Conservation (phyloP, 1,140 invertebrate species). For the Archegozetes longisetosus region DNA sequence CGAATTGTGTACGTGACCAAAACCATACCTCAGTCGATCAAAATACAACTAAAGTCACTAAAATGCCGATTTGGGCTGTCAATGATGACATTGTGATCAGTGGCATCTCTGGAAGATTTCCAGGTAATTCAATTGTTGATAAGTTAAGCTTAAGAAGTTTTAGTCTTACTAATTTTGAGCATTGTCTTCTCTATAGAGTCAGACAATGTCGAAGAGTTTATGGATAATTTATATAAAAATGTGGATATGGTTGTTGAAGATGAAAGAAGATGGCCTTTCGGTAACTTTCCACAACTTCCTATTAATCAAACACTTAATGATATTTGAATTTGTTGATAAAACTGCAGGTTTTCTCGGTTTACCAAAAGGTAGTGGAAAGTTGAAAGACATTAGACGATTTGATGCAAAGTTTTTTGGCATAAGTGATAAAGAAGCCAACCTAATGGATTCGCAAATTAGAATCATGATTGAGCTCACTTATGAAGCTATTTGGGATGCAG, state of each 20-base stretch:
- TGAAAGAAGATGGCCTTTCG: conserved; percentile 49
- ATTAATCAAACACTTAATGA: not conserved
- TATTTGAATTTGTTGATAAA: not conserved
- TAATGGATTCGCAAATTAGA: conserved; percentile 85
- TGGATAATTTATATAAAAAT: conserved; percentile 10
- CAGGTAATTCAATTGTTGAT: not conserved
- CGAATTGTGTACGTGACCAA: too few relatives aligned
- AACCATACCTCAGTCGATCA: too few relatives aligned
- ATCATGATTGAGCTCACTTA: conserved; percentile 78
- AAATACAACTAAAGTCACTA: too few relatives aligned
- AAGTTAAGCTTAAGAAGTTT: too few relatives aligned
- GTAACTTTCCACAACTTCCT: conserved; percentile 5
- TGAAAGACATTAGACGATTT: too few relatives aligned
- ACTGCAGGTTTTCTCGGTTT: conserved; percentile 50
- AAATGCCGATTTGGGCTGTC: conserved; percentile 4
- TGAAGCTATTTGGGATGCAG: conserved; percentile 85
- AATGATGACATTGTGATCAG: conserved; percentile 34
- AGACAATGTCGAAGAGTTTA: conserved; percentile 12
- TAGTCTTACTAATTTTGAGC: not conserved
- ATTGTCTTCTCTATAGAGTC: not conserved
- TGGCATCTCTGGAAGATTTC: conserved; percentile 11
- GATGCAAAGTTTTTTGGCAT: conserved; percentile 87
- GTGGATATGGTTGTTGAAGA: conserved; percentile 76
- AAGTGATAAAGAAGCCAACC: conserved; percentile 70
- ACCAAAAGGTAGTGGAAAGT: conserved; percentile 59